Evolutionary conservation across 1,140 invertebrate genomes (phyloP), one percentile per base, ranked within the genome.

Genomic region (Lasioglossum baleicum): DNA sequence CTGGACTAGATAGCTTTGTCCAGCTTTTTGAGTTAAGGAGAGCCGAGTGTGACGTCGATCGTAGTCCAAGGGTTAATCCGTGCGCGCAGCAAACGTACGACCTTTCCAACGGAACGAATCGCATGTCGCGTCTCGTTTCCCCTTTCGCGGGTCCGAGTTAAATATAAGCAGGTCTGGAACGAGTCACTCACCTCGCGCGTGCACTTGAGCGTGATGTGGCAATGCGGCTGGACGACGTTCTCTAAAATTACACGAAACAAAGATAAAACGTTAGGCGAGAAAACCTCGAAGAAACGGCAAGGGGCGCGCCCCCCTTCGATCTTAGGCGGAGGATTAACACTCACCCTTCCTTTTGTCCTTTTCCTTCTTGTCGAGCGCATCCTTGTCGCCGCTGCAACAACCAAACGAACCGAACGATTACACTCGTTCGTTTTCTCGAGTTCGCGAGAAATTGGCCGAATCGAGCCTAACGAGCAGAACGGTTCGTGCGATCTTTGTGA

Each of bases 171-270:
- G 48, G 81, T 80, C 72, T 82, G 82, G 86, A 87, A 90, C 70
- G 79, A 92, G 90, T 92, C 88, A 93, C 93, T 95, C 94, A 97
- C 96, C 94, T 98, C 97, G 93, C 96, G 95, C 70, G 97, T 98
- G 89, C 96, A 97, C 93, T 97, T 97, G 80, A 97, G 95, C 63
- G 97, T 98, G 86, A 98, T 98, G 91, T 97, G 97, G 94, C 97
- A 98, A 94, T 98, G 96, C 84, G 97, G 97, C 86, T 97, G 97
- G 90, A 97, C 92, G 83, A 93, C 92, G 85, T 93, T 93, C 88
- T 94, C 94, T 92, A 85, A 80, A 93, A 92, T 86, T 80, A 81
- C 5, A 72, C 13, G 8, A 58, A 53, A 53, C 51, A 53, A 53
- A 53, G 51, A 17, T 44, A 53, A 17, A 53, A n/a, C 68, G 26